These are phyloP conservation scores for Zaprionus kolodkinae DNA, from an alignment of 1,140 invertebrate species.

Conservation along the genomic window DNA sequence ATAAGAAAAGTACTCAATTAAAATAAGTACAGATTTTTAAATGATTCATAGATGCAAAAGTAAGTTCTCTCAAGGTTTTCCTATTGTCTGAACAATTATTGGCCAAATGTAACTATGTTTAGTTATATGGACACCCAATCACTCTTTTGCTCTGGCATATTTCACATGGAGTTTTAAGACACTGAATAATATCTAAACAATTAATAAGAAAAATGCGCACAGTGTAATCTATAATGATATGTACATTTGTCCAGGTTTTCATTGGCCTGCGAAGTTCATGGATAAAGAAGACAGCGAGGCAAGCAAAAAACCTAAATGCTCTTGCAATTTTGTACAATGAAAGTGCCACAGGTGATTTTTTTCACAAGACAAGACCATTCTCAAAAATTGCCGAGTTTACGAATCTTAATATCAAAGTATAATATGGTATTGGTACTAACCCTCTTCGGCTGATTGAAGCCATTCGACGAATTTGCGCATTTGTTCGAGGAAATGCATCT, in stretches of 20 bases:
- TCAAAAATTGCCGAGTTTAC: constrained; percentile 40
- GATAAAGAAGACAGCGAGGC: constrained; percentile 60
- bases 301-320: constrained; percentile 81
- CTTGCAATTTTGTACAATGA: constrained; percentile 75
- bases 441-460: constrained; percentile 98
- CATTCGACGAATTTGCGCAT: constrained; percentile 99
- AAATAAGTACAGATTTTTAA: background rate
- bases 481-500: constrained; percentile 98
- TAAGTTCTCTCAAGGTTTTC: background rate
- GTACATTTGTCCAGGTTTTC: constrained; percentile 67
- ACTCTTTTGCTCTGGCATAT: constrained; percentile 67
- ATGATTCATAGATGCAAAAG: background rate
- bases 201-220: constrained; percentile 35
- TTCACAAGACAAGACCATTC: constrained; percentile 32
- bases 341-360: constrained; percentile 42
- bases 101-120: constrained; percentile 73
- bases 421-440: constrained; percentile 68
- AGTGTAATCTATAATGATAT: background rate
- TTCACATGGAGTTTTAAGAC: constrained; percentile 46
- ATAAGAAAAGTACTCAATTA: constrained; percentile 25
- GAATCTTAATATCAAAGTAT: background rate
- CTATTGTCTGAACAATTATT: constrained; percentile 52
- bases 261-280: constrained; percentile 73
- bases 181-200: constrained; percentile 32
- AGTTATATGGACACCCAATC: constrained; percentile 78